Evolutionary conservation across 1,140 invertebrate genomes (phyloP).

Genomic region (Lutraria rhynchaena): DNA sequence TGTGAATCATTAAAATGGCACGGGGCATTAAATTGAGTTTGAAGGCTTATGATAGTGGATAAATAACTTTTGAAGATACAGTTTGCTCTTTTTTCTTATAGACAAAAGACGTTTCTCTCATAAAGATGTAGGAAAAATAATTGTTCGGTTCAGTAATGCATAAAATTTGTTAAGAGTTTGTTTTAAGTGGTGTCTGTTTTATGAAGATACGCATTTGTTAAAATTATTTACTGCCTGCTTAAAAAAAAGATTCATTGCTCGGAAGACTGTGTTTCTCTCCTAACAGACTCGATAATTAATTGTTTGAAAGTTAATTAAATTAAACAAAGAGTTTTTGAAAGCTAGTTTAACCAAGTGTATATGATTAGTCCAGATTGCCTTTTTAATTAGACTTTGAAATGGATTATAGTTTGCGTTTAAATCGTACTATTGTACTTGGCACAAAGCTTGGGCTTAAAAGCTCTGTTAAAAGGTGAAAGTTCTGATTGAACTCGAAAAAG

Average conservation of each 20-base stretch:
- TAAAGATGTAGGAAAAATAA: conserved; percentile 44
- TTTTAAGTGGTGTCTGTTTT: conserved; percentile 30
- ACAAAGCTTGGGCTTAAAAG: too few relatives aligned
- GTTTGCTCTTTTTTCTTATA: not conserved
- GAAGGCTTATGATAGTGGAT: conserved; percentile 29
- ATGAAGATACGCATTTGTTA: conserved; percentile 36
- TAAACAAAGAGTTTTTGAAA: conserved; percentile 35
- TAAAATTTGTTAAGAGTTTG: conserved; percentile 41
- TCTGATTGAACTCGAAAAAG: too few relatives aligned
- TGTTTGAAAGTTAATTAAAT: conserved; percentile 44
- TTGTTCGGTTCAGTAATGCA: conserved; percentile 46
- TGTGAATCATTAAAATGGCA: conserved; percentile 49
- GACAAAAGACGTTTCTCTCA: conserved; percentile 9
- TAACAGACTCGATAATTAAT: conserved; percentile 2
- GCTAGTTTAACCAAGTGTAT: not conserved
- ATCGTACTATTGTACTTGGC: too few relatives aligned
- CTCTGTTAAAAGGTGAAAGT: too few relatives aligned
- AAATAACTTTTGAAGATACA: conserved; percentile 37
- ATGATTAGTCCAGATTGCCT: not conserved
- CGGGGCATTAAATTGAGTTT: conserved; percentile 58
- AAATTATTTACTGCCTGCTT: conserved; percentile 29
- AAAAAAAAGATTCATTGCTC: not conserved
- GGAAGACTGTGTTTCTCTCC: conserved; percentile 6
- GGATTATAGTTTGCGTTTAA: too few relatives aligned
- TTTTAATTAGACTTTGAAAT: conserved; percentile 9